Evolutionary conservation across 2,888 invertebrate species (phyloP), one percentile per base, ranked within the genome.

Genomic region (Epinotia ramella): DNA sequence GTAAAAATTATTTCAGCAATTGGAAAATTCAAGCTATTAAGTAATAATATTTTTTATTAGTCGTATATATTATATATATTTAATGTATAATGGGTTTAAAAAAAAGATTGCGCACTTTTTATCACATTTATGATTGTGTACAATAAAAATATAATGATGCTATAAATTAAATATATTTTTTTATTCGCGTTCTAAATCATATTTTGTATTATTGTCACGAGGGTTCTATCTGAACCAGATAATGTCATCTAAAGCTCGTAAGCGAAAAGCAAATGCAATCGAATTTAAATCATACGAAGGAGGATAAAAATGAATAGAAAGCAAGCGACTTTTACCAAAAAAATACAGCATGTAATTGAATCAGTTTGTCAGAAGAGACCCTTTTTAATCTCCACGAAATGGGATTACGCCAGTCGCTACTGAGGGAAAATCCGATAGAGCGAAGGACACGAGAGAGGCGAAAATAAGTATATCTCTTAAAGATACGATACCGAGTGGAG

Each of bases 311-410:
- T 72, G 67, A 76, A 72, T 76, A 75, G 64, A 77, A 79, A 80
- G 79, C 77, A 70, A 28, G 76, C 66, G 79, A 77, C 69, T 76
- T 79, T 80, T 79, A 84, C 83, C n/a, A 65, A 33, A 75, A 88
- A 86, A 87, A 85, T 81, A 84, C 81, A 85, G 67, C 67, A 72
- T 60, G 78, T 80, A 79, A 89, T 88, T 86, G 84, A 83, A 89
- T 88, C 85, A 88, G 87, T 86, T 88, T 86, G 86, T 86, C 82
- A 86, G 83, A 80, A 80, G 79, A 83, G 87, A 83, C 86, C 88
- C 88, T 87, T 89, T 89, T 88, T 90, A 90, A 91, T 90, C 89
- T 86, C 80, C 79, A 80, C 81, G 80, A 87, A 89, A 88, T 88
- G 84, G 87, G 89, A 91, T 89, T 89, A 88, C 82, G 78, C 79